Evolutionary conservation across 1,140 invertebrate genomes (phyloP).

Genomic region (Callitettix versicolor): DNA sequence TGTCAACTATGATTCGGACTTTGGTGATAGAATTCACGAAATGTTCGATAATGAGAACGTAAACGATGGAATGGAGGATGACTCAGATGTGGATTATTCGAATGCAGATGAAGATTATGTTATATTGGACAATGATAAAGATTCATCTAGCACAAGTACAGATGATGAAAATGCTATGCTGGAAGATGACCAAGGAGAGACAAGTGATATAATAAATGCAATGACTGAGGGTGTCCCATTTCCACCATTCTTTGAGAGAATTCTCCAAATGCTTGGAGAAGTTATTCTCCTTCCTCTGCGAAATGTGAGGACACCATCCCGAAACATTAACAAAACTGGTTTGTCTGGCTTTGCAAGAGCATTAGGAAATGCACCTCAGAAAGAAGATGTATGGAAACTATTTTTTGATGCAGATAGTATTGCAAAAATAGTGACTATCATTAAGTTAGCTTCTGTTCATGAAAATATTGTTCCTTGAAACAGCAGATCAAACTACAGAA

Average conservation of each 20-base stretch:
- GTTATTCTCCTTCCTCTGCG: background rate
- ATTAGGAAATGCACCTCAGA: constrained; percentile 3
- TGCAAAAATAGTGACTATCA: constrained; percentile 3
- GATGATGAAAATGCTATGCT: no score
- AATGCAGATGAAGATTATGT: no score
- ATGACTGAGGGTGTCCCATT: no score
- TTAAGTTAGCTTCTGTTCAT: background rate
- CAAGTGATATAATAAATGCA: no score
- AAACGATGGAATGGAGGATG: no score
- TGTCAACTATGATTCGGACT: no score
- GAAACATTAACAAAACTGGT: background rate
- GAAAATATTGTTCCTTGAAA: background rate
- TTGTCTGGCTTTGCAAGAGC: background rate
- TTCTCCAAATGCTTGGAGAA: constrained; percentile 1
- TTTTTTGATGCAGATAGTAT: constrained; percentile 12
- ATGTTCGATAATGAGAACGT: no score
- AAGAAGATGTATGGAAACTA: constrained; percentile 6
- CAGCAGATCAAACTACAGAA: constrained; percentile 6
- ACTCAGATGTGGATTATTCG: no score
- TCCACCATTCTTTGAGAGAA: background rate
- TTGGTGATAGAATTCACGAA: no score
- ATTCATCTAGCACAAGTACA: no score
- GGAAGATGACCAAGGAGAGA: no score
- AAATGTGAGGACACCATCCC: background rate
- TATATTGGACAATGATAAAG: no score